A percentile compares a stretch with the other conserved stretches of the same genome.
Evolutionary conservation across 2,888 invertebrate species (phyloP).

Genomic region (Clistopyga incitator): DNA sequence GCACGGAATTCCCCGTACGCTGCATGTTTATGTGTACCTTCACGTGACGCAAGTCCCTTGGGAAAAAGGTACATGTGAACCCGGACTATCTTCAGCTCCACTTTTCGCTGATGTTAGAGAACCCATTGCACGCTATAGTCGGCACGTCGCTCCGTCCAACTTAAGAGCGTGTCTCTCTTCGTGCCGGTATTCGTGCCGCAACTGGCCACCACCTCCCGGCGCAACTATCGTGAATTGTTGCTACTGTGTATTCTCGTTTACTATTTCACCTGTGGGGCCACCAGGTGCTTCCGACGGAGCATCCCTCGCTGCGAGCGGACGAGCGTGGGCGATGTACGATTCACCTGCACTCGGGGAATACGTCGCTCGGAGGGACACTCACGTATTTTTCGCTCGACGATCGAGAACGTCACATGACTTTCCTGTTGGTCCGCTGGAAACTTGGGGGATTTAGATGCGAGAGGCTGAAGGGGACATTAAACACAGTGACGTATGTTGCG

Average conservation of each 20-base stretch:
- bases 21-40: constrained; percentile 33
- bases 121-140: constrained; percentile 4
- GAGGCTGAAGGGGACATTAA: background rate
- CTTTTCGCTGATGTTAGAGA: constrained; percentile 29
- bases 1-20: background rate
- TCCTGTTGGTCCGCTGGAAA: background rate
- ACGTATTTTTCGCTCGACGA: constrained; percentile 9
- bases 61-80: constrained; percentile 19
- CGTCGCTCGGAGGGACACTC: constrained; percentile 35
- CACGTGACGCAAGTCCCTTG: constrained; percentile 33
- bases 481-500: background rate
- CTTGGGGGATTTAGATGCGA: background rate
- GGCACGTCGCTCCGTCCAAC: constrained; percentile 13
- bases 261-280: constrained; percentile 61
- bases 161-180: constrained; percentile 27
- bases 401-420: background rate
- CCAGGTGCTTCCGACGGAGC: constrained; percentile 51
- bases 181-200: background rate
- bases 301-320: constrained; percentile 8
- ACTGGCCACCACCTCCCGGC: background rate
- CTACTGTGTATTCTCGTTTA: constrained; percentile 37
- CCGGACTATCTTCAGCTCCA: constrained; percentile 28
- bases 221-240: constrained; percentile 34
- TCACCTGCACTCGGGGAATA: constrained; percentile 55
- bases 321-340: constrained; percentile 41